phyloP scores from a whole-genome alignment of 2,797 vertebrate species.

The Sebastes taczanowskii region DNA sequence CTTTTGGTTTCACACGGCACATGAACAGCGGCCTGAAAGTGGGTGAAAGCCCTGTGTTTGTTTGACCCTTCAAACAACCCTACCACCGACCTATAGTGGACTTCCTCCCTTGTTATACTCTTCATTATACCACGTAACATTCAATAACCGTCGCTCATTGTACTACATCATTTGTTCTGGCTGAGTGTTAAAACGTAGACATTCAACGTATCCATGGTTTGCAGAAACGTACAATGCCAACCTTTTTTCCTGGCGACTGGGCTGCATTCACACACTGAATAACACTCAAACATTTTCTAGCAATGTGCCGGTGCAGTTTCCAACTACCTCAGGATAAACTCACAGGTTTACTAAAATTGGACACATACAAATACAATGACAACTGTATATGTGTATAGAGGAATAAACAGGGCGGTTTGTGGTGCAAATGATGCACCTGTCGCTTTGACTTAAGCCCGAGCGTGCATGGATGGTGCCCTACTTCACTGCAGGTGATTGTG shows the following conservation, averaged over 20 bases:
- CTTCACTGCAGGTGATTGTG: constrained; percentile 35
- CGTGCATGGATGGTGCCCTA: constrained; percentile 5
- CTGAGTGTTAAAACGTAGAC: background rate
- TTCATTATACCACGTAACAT: background rate
- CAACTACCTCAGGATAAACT: background rate
- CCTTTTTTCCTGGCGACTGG: background rate
- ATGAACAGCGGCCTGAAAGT: background rate
- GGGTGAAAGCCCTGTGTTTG: background rate
- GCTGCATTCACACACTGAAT: background rate
- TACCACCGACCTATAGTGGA: no score
- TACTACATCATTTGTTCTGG: background rate
- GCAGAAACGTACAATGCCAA: background rate
- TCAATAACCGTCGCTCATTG: background rate
- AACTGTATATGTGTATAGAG: background rate
- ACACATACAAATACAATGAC: constrained; percentile 1
- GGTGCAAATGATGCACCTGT: constrained; percentile 40
- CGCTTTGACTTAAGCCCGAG: constrained; percentile 32
- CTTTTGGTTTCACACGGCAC: background rate
- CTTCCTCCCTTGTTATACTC: background rate
- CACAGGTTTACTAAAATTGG: background rate
- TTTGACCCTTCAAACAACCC: background rate
- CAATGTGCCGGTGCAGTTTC: background rate
- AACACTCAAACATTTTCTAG: background rate
- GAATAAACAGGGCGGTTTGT: background rate
- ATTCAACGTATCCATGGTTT: background rate